Percentiles rank a stretch among this genome's conserved stretches.
phyloP scores from a whole-genome alignment of 2,113 vertebrate genomes.

The Pogonocichla stellata region DNA sequence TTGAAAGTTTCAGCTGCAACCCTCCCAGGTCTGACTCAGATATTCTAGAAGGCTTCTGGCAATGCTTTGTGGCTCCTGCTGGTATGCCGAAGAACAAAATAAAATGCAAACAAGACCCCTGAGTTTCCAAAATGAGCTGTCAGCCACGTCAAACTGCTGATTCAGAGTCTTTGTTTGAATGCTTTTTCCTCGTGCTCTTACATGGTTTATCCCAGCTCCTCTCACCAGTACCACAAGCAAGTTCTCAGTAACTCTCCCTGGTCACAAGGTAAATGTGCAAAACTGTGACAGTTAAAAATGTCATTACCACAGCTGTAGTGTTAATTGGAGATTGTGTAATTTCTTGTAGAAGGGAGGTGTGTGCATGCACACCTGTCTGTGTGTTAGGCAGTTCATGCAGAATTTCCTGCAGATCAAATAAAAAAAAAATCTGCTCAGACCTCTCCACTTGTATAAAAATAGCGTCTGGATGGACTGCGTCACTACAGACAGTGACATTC shows the following conservation, averaged over 20 bases:
- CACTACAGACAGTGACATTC: background rate
- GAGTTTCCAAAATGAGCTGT: background rate
- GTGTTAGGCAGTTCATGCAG: background rate
- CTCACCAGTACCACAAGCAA: fast-evolving
- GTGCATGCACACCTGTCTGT: background rate
- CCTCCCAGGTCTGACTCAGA: background rate
- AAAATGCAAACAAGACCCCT: background rate
- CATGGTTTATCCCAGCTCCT: background rate
- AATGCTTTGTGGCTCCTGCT: background rate
- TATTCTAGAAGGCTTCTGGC: constrained; percentile 1
- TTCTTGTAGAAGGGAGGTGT: background rate
- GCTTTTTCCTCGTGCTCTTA: fast-evolving
- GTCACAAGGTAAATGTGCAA: fast-evolving
- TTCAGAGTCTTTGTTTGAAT: background rate
- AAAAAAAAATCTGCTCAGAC: background rate
- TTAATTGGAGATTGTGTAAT: background rate
- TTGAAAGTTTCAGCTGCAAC: background rate
- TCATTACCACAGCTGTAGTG: background rate
- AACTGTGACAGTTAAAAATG: fast-evolving
- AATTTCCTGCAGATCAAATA: constrained; percentile 13
- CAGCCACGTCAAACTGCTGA: background rate
- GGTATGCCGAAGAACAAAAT: background rate
- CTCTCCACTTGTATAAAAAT: background rate
- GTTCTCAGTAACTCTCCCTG: background rate
- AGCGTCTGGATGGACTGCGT: background rate